Evolutionary conservation across 1,140 invertebrate species (phyloP), one percentile per base, ranked within the genome.

Genomic region (Sitobion miscanthi): DNA sequence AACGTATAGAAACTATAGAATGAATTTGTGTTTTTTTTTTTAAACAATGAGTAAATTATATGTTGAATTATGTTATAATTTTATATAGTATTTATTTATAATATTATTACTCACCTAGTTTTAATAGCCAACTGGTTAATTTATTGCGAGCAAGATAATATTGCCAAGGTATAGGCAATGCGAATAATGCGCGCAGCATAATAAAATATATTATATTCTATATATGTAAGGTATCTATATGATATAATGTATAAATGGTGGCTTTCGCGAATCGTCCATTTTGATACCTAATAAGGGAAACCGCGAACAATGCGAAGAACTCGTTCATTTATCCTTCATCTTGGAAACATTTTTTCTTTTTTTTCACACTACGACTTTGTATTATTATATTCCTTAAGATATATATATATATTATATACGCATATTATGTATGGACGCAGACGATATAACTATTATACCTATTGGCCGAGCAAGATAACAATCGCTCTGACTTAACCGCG

Each of bases 291-390:
- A 90, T 90, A 90, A 90, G 89, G 89, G 25, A 69, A 90, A 90
- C 9, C 57, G 35, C 30, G 35, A 69, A 90, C 89, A 90, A 90
- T 69, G 89, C 8, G 89, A 52, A 90, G 38, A 57, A 90, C 89
- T 35, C 89, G 89, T 90, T 90, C 57, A 45, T 49, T 90, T 90
- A 90, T 90, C 89, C 89, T 90, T 69, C 57, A 90, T 90, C 38
- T 62, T 62, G 87, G n/a, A 54, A 87, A 87, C 62, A 77, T n/a
- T 77, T 77, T 77, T 62, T 62, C 30, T 14, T 69, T 30, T 47
- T n/a, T 87, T 49, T 49, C 86, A 49, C 77, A 83, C 35, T 38
- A 9, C 8, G n/a, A 35, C 17, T 21, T 35, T 21, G 17, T 82
- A 82, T 62, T 62, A 62, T 62, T 62, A 14, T 62, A 62, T 30